Percentiles rank a stretch among this genome's conserved stretches.
Evolutionary conservation across 2,113 vertebrate species (phyloP).

Genomic region (Deroptyus accipitrinus): DNA sequence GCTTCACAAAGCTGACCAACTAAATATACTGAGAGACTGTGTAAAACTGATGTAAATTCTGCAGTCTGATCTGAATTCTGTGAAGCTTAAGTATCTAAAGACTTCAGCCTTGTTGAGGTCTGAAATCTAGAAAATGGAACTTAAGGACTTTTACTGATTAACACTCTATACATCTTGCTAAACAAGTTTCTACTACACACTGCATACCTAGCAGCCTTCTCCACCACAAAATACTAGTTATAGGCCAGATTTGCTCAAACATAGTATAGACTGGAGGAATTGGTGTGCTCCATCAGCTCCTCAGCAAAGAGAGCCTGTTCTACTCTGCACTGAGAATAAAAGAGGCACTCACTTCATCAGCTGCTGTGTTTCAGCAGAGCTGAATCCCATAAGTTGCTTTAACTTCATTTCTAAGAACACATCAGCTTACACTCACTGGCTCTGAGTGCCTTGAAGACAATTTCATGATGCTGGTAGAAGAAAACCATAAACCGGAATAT

Average conservation of each 20-base stretch:
- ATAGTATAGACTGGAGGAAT: neutral
- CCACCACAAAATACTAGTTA: neutral
- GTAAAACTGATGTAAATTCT: neutral
- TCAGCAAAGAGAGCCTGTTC: neutral
- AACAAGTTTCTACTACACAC: neutral
- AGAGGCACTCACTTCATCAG: neutral
- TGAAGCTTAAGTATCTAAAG: neutral
- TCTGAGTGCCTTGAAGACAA: neutral
- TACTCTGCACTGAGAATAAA: neutral
- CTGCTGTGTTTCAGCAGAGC: neutral
- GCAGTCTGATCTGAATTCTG: neutral
- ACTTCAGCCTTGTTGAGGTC: neutral
- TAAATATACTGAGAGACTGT: conserved; percentile 44
- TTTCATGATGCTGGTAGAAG: neutral
- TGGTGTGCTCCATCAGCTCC: neutral
- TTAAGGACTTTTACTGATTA: neutral
- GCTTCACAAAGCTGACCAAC: conserved; percentile 52
- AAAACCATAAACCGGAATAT: neutral
- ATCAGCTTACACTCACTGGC: neutral
- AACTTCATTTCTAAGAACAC: neutral
- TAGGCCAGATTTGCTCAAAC: neutral
- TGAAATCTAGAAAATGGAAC: neutral
- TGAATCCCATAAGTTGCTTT: neutral
- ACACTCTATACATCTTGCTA: neutral
- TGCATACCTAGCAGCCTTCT: neutral